A percentile compares a stretch with the other conserved stretches of the same genome.
These are phyloP conservation scores for Tribolium freemani DNA, from an alignment of 2,888 invertebrate genomes.

Conservation along the genomic window DNA sequence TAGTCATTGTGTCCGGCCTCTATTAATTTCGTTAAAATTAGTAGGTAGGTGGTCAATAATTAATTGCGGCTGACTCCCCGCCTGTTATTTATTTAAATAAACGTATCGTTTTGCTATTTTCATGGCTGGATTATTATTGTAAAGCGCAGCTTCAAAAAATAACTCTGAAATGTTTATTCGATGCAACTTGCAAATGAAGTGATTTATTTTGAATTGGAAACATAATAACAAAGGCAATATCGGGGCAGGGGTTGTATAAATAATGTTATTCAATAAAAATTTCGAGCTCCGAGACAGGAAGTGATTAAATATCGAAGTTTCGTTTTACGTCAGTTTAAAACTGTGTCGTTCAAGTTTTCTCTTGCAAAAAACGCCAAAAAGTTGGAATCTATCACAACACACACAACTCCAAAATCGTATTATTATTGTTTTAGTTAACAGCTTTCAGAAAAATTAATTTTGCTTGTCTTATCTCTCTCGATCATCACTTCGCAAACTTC, in stretches of 20 bases:
- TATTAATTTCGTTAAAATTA: too few relatives aligned
- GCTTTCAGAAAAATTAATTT: constrained; percentile 23
- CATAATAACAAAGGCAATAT: background rate
- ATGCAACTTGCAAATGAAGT: background rate
- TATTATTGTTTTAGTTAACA: constrained; percentile 14
- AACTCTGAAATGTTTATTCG: constrained; percentile 10
- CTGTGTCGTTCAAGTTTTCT: constrained; percentile 25
- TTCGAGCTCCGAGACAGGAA: constrained; percentile 1
- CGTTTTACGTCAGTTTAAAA: too few relatives aligned
- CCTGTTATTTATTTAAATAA: background rate
- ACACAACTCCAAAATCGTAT: constrained; percentile 1
- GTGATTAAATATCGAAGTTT: constrained; percentile 28
- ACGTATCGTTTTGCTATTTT: background rate
- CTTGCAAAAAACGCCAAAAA: constrained; percentile 2
- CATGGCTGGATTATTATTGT: background rate
- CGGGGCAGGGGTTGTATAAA: background rate
- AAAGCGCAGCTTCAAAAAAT: background rate
- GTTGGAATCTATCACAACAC: background rate
- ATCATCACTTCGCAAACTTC: constrained; percentile 10
- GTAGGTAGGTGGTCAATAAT: too few relatives aligned
- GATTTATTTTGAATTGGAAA: background rate
- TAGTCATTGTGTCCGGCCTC: too few relatives aligned
- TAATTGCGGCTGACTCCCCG: too few relatives aligned
- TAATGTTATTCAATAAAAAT: constrained; percentile 8
- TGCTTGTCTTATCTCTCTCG: constrained; percentile 10